Evolutionary conservation across 2,797 vertebrate species (phyloP).

Genomic region (Halcyon badia): DNA sequence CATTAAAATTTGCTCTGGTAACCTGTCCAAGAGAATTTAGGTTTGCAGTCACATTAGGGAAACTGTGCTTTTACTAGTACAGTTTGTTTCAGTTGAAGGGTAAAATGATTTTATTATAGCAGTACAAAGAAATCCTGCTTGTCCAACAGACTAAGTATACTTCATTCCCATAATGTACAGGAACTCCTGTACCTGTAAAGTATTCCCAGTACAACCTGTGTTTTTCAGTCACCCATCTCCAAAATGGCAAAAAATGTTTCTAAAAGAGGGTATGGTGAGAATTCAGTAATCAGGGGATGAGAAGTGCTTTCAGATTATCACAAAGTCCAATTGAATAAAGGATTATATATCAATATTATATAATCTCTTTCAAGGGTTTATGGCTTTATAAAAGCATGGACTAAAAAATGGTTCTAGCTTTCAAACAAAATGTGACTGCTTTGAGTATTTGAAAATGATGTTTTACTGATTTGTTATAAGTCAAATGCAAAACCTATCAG

Average conservation of each 20-base stretch:
- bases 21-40: neutral
- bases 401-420: neutral
- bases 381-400: neutral
- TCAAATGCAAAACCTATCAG: neutral
- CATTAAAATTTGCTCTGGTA: constrained; percentile 9
- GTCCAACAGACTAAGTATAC: neutral
- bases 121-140: neutral
- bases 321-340: neutral
- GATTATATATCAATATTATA: neutral
- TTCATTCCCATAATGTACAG: neutral
- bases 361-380: neutral
- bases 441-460: neutral
- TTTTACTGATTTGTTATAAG: neutral
- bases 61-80: neutral
- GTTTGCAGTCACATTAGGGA: neutral
- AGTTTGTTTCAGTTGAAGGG: neutral
- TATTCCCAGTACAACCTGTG: neutral
- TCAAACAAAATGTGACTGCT: neutral
- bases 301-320: neutral
- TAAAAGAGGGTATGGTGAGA: neutral
- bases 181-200: neutral
- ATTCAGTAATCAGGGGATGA: neutral
- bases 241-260: neutral
- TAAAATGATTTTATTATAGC: neutral
- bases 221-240: neutral